These are phyloP conservation scores for Gorsachius goisagi DNA, from an alignment of 2,113 vertebrate species.

Conservation along the genomic window DNA sequence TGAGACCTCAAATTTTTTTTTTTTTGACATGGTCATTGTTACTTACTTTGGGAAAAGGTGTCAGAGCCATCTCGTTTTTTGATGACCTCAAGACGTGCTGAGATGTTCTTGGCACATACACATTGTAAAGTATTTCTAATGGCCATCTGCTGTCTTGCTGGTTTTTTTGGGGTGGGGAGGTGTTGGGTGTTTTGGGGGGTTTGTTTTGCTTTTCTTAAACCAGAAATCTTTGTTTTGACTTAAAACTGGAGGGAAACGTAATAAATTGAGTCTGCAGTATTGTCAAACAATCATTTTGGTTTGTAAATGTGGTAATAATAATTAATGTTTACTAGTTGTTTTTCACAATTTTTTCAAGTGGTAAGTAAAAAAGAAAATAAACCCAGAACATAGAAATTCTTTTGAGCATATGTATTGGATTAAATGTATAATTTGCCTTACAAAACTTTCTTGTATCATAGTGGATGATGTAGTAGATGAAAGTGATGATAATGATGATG, in stretches of 20 bases:
- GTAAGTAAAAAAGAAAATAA: not conserved
- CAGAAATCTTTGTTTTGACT: not conserved
- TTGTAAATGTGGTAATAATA: not conserved
- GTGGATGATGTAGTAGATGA: slow-evolving; percentile 98
- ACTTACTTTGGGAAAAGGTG: not conserved
- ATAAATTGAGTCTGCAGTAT: not conserved
- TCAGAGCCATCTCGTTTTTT: not conserved
- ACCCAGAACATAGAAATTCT: accelerated
- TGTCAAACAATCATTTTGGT: not conserved
- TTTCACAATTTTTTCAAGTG: not conserved
- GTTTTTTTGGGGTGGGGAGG: accelerated
- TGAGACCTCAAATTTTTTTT: not conserved
- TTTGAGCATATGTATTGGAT: not conserved
- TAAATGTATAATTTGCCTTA: slow-evolving; percentile 50
- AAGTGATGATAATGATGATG: slow-evolving; percentile 94
- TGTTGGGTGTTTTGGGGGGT: not conserved
- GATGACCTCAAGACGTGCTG: not conserved
- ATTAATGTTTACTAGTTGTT: not conserved
- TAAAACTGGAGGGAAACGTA: not conserved
- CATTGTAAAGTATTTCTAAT: not conserved
- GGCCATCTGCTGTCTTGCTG: not conserved
- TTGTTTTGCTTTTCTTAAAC: not conserved
- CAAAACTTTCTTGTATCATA: slow-evolving; percentile 69
- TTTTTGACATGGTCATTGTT: not conserved
- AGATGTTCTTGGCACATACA: not conserved